A percentile compares a stretch with the other conserved stretches of the same genome.
These are phyloP conservation scores for Lytechinus pictus DNA, from an alignment of 35 echinoderm and acorn worm genomes.

Conservation along the genomic window DNA sequence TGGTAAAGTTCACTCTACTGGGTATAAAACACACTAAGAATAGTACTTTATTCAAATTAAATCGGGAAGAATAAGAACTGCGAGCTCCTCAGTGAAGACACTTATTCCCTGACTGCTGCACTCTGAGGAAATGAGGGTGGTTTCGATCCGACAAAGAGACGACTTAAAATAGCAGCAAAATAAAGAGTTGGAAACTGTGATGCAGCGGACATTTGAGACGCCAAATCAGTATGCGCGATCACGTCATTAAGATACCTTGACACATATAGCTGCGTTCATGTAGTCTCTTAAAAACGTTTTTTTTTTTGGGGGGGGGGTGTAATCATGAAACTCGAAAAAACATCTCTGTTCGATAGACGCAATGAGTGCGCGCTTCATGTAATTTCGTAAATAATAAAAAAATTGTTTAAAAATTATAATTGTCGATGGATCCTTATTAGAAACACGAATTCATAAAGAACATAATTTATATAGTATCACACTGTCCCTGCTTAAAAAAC, in stretches of 20 bases:
- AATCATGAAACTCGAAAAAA: too few relatives aligned
- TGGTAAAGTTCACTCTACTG: not conserved
- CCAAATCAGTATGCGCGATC: not conserved
- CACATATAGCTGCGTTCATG: not conserved
- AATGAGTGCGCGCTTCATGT: too few relatives aligned
- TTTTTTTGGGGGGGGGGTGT: too few relatives aligned
- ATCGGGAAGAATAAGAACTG: not conserved
- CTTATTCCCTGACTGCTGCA: not conserved
- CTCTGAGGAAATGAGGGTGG: not conserved
- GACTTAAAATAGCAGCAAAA: not conserved
- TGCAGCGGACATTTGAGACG: not conserved
- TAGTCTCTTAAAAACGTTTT: too few relatives aligned
- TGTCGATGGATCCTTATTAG: too few relatives aligned
- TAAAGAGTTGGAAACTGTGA: not conserved
- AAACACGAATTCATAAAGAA: too few relatives aligned
- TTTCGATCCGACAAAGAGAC: not conserved
- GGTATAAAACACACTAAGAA: not conserved
- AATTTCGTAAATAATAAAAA: too few relatives aligned
- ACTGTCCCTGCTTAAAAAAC: too few relatives aligned
- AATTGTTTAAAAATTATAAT: too few relatives aligned
- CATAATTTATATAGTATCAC: too few relatives aligned
- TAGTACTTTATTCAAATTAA: not conserved
- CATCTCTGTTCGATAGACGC: too few relatives aligned
- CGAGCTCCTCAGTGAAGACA: not conserved
- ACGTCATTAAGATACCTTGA: not conserved